Base-by-base conservation (phyloP, 2,797 vertebrate genomes). In the Gymnoscopelus microlampas region DNA sequence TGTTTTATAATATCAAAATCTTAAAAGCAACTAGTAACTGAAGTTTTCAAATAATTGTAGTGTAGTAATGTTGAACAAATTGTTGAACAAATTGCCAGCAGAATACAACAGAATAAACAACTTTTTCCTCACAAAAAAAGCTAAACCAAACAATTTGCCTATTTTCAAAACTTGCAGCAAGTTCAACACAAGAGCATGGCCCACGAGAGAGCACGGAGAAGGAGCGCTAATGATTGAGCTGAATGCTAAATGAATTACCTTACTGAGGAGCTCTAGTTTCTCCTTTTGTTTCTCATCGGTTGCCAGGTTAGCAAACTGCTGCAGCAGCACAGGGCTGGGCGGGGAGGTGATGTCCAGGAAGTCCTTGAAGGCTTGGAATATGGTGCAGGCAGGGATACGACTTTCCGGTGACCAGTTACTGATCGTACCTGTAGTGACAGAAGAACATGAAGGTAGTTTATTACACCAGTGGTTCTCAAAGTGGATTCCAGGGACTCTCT, bases 311-410 rank as follows among this genome's bases (percentile, higher is more conserved):
- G 97, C 96, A 54, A 98, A 98, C 86, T 99, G 98, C 87, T 98
- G 97, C 79, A 99, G 93, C 69, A 99, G 92, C 72, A 97, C 86
- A 0, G 98, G 97, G 0, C 94, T 98, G 0, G 98, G 97, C 0
- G 98, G 96, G 0, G 97, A 98, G 55, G 97, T 98, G 92, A 99
- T 98, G 79, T 99, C 98, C 95, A 99, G 89, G 84, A 98, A 99
- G 89, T 96, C 96, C 86, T 97, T 97, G 87, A 99, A 97, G 61
- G 96, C 97, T 88, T 99, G 97, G 91, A 94, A 95, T 86, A 99
- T 96, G 89, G 98, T 98, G 89, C 97, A 98, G 3, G 97, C 96
- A 0, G 98, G 97, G 76, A 98, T 94, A 14, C 97, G 96, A 47
- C 73, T 92, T 90, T 97, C 97, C 0, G 96, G 94, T 0, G 94